A percentile compares a stretch with the other conserved stretches of the same genome.
Conservation (phyloP, 2,113 vertebrate species). For the Saguinus midas region DNA sequence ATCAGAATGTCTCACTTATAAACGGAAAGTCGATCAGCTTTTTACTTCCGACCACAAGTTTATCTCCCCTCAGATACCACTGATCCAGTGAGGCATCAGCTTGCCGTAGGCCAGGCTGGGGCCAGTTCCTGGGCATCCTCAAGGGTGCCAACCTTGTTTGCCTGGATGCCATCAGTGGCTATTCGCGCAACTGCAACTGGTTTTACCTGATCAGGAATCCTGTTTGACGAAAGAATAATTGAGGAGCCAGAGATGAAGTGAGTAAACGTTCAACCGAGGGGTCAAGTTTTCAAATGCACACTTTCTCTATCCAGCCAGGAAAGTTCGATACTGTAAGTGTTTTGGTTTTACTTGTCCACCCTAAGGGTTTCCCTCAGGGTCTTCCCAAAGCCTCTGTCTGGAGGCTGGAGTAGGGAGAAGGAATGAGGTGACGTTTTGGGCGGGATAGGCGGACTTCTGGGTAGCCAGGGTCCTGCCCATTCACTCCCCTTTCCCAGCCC, state of each 20-base stretch:
- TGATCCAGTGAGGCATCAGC: background rate
- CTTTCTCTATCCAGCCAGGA: background rate
- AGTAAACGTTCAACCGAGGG: background rate
- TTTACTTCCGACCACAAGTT: background rate
- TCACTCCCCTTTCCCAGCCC: background rate
- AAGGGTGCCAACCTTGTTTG: background rate
- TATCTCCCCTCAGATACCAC: background rate
- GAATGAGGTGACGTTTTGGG: background rate
- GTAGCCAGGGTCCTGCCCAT: background rate
- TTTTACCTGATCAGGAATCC: constrained; percentile 40
- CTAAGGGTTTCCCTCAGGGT: background rate
- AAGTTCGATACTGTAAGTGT: background rate
- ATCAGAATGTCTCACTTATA: background rate
- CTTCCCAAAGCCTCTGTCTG: background rate
- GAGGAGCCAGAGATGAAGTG: background rate
- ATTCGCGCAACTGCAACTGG: background rate
- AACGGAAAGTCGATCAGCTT: background rate
- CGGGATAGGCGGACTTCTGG: no score
- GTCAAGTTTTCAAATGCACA: background rate
- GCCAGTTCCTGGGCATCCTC: background rate
- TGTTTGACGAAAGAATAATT: background rate
- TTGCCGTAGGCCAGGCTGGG: background rate
- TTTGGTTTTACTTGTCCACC: background rate
- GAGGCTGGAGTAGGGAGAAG: background rate
- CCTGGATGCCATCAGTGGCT: background rate